Conservation (phyloP, 2,797 vertebrate genomes). For the Rhyacichthys aspro region DNA sequence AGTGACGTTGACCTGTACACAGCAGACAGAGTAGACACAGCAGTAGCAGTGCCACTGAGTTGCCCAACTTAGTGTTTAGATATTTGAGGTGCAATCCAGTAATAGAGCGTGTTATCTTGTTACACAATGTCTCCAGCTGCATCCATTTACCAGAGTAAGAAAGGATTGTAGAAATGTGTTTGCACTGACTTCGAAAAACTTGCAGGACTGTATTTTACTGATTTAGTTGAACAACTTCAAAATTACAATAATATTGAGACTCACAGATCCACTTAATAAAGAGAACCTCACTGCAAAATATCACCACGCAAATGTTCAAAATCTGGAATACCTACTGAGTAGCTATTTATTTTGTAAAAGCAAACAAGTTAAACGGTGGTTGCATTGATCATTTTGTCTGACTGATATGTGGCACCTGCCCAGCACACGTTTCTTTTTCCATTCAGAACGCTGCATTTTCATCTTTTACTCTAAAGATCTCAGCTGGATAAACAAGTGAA, state of each 20-base stretch:
- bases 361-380: neutral
- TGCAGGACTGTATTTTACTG: too few relatives aligned
- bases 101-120: conserved; percentile 28
- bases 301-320: too few relatives aligned
- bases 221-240: too few relatives aligned
- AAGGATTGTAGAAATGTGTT: conserved; percentile 5
- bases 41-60: conserved; percentile 19
- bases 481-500: conserved; percentile 58
- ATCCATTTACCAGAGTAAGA: conserved; percentile 12
- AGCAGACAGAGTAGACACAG: too few relatives aligned
- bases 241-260: too few relatives aligned
- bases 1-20: conserved; percentile 54
- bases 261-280: too few relatives aligned
- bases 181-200: neutral
- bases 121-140: conserved; percentile 23
- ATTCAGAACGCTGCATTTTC: conserved; percentile 34
- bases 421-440: conserved; percentile 11
- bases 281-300: too few relatives aligned
- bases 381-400: conserved; percentile 1
- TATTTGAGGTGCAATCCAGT: conserved; percentile 41
- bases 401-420: conserved; percentile 5
- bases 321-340: too few relatives aligned
- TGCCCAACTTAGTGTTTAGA: conserved; percentile 47
- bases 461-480: conserved; percentile 37
- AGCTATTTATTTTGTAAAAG: too few relatives aligned